Evolutionary conservation across 1,140 invertebrate genomes (phyloP).

Genomic region (Apis dorsata): DNA sequence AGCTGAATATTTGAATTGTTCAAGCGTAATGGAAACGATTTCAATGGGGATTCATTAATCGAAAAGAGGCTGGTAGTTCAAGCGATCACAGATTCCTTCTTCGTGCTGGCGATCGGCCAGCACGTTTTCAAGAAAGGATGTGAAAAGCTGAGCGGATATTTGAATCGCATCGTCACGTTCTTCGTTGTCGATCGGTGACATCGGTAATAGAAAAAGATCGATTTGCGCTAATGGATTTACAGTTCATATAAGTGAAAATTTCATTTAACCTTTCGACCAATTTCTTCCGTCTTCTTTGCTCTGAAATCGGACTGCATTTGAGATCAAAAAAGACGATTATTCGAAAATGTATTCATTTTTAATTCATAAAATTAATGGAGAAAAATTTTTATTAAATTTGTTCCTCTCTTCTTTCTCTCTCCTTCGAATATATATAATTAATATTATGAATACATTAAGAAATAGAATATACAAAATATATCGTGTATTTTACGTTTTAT

Average conservation of each 20-base stretch:
- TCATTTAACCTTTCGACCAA: not conserved
- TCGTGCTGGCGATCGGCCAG: slow-evolving; percentile 1
- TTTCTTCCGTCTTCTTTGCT: not conserved
- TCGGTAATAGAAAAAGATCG: slow-evolving; percentile 14
- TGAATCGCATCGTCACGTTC: slow-evolving; percentile 20
- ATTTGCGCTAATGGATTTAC: slow-evolving; percentile 13
- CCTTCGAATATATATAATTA: too few species aligned
- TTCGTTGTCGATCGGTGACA: slow-evolving; percentile 7
- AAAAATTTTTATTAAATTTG: too few species aligned
- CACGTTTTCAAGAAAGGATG: slow-evolving; percentile 1
- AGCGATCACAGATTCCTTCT: not conserved
- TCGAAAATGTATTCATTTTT: too few species aligned
- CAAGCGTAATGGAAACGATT: not conserved
- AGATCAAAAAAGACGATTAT: not conserved
- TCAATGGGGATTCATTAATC: slow-evolving; percentile 5
- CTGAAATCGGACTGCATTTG: not conserved
- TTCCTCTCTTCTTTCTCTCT: too few species aligned
- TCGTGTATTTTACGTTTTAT: too few species aligned
- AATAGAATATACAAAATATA: too few species aligned
- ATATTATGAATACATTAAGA: too few species aligned
- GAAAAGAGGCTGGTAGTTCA: not conserved
- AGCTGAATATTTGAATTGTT: not conserved
- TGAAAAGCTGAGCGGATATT: not conserved
- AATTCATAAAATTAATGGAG: too few species aligned
- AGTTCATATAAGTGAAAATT: not conserved